Base-by-base conservation (phyloP, 2,797 vertebrate species). In the Bryconaethiops microstoma region DNA sequence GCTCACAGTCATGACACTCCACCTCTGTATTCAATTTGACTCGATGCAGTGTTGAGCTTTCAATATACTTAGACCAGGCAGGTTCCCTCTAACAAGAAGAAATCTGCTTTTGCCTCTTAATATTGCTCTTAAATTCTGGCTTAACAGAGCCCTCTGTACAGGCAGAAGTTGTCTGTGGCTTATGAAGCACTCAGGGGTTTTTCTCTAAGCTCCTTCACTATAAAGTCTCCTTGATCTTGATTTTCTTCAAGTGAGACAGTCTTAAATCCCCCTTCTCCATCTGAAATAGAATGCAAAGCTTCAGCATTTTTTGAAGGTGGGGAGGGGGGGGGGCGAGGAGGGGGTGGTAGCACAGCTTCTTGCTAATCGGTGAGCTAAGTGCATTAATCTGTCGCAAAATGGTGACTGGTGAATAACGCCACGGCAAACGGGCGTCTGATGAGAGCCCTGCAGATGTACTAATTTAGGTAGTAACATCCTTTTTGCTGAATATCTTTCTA, bases 111-210 rank as follows among this genome's bases (percentile, higher is more conserved):
- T 50, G 35, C 65, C 63, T 75, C 54, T 72, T 84, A 77, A 81
- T 84, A 77, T 74, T 77, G 62, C 52, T 81, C 59, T 78, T 78
- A 57, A 64, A 90, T 79, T 86, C 88, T 86, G 85, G 89, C 86
- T 90, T 92, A 84, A 83, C 86, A 83, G 69, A 76, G 83, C 86
- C 90, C 87, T 88, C 88, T 89, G 80, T 77, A 79, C 83, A 92
- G 93, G 92, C 92, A 91, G 88, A 88, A 89, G 89, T 88, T 79
- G 90, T 86, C 88, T 90, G 90, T 87, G 85, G 88, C 90, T 93
- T 92, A 92, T 52, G 62, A 71, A 73, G 63, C 65, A 76, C 74
- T 81, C 67, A 65, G 79, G 64, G 74, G 68, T 77, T 81, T 80
- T 81, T 55, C 74, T 23, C 39, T 74, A 78, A 79, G 79, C 80